A percentile compares a stretch with the other conserved stretches of the same genome.
Evolutionary conservation across 2,113 vertebrate genomes (phyloP).

Genomic region (Regulus satrapa): DNA sequence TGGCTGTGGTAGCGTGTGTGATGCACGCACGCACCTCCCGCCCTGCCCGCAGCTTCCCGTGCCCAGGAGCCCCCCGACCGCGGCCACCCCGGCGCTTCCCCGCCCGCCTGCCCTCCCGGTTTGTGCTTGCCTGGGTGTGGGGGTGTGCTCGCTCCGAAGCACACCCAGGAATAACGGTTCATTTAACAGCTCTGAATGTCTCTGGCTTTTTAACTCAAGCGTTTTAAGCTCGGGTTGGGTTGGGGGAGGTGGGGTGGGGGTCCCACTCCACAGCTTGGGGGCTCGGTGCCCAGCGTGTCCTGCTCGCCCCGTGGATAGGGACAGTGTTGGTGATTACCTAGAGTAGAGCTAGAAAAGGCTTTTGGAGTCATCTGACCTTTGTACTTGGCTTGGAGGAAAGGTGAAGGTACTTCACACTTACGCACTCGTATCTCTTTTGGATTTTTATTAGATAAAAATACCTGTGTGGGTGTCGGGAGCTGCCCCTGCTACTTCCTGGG

Average conservation of each 20-base stretch:
- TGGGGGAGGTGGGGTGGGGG: too few relatives aligned
- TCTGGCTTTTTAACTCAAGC: background rate
- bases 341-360: background rate
- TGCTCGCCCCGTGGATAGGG: rapidly evolving
- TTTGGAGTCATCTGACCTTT: slow-evolving; percentile 54
- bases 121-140: background rate
- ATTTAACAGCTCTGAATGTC: background rate
- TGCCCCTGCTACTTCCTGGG: background rate
- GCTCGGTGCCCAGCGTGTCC: rapidly evolving
- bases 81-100: background rate
- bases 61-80: background rate
- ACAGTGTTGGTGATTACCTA: background rate
- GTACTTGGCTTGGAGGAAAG: slow-evolving; percentile 37
- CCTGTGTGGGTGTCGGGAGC: background rate
- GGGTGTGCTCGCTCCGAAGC: background rate
- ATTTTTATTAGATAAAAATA: slow-evolving; percentile 26
- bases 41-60: background rate
- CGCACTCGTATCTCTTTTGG: background rate
- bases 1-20: background rate
- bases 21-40: background rate
- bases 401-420: slow-evolving; percentile 52
- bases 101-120: background rate
- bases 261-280: rapidly evolving
- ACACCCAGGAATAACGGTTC: slow-evolving; percentile 41
- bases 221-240: background rate